phyloP scores from a whole-genome alignment of 2,888 invertebrate genomes.

The Agonopterix subpropinquella region DNA sequence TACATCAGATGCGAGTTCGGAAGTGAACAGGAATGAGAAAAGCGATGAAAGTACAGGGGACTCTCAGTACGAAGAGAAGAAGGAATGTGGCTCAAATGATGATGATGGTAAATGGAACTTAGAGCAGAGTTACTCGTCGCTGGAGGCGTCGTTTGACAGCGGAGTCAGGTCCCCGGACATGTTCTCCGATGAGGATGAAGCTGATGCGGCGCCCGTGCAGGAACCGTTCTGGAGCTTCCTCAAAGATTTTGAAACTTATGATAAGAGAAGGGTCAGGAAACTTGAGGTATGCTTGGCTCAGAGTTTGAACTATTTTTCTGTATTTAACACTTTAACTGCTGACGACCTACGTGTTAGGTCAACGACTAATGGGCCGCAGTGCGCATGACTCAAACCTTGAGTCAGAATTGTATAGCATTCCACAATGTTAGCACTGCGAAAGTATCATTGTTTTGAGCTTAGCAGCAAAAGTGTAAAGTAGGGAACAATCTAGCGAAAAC shows the following conservation, averaged over 20 bases:
- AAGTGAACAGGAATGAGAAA: constrained; percentile 34
- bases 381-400: no score
- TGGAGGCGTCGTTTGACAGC: constrained; percentile 66
- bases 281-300: constrained; percentile 43
- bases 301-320: neutral
- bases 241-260: constrained; percentile 53
- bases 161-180: constrained; percentile 78
- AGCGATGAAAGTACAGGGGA: constrained; percentile 46
- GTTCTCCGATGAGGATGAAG: constrained; percentile 77
- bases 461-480: no score
- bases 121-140: constrained; percentile 60
- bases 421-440: no score
- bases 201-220: constrained; percentile 20
- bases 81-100: constrained; percentile 34
- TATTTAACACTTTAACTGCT: no score
- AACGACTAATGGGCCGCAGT: no score
- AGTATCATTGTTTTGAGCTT: no score
- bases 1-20: constrained; percentile 24
- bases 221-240: constrained; percentile 58
- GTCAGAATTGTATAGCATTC: no score
- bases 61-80: constrained; percentile 46
- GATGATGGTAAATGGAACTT: constrained; percentile 52
- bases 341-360: no score
- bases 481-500: no score
- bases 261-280: constrained; percentile 53